Percentiles rank a stretch among this genome's conserved stretches.
Conservation (phyloP, 2,797 vertebrate genomes). For the Poliocrania exsul region DNA sequence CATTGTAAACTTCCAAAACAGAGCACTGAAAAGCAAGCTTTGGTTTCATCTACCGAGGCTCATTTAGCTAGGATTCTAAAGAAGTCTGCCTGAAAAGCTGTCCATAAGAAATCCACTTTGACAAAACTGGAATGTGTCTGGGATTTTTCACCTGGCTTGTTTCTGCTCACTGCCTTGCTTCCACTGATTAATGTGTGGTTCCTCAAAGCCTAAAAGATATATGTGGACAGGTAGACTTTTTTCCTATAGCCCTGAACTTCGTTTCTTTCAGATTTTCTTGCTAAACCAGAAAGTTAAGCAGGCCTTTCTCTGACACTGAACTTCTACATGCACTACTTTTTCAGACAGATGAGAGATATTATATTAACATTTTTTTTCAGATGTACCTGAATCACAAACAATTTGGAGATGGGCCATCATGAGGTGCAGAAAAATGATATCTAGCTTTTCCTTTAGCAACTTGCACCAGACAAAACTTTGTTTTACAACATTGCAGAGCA, state of each 20-base stretch:
- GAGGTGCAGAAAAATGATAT: neutral
- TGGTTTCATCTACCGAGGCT: neutral
- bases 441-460: neutral
- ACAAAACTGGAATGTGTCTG: constrained; percentile 20
- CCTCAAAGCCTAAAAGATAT: constrained; percentile 15
- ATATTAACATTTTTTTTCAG: neutral
- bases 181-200: constrained; percentile 6
- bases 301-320: neutral
- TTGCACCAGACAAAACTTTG: neutral
- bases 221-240: neutral
- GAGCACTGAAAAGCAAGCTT: neutral
- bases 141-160: constrained; percentile 38
- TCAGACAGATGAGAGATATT: neutral
- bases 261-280: neutral
- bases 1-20: neutral
- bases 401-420: neutral
- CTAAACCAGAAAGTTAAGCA: neutral
- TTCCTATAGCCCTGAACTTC: neutral
- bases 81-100: neutral
- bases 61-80: neutral
- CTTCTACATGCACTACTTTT: neutral
- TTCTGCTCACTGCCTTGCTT: constrained; percentile 11
- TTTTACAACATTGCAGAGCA: neutral
- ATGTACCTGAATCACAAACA: neutral
- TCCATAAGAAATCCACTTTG: neutral